phyloP scores from a whole-genome alignment of 2,113 vertebrate genomes.

The Apodemus sylvaticus region DNA sequence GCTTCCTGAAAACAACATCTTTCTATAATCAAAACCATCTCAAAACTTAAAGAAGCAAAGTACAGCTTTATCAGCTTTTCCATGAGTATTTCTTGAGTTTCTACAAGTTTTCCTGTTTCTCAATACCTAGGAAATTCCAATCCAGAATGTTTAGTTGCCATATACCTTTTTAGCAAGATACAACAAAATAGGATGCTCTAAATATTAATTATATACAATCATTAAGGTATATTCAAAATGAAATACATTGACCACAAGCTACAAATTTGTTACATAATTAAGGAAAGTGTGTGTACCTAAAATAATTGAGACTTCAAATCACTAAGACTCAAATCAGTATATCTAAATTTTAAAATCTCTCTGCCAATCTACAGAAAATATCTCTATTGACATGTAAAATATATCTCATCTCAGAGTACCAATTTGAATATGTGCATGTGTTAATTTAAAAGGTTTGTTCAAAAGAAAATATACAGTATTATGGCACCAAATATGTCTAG shows the following conservation, averaged over 20 bases:
- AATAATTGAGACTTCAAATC: not conserved
- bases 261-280: not conserved
- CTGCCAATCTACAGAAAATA: not conserved
- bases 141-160: not conserved
- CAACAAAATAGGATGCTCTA: not conserved
- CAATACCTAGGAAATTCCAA: not conserved
- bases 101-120: not conserved
- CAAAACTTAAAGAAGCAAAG: not conserved
- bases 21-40: not conserved
- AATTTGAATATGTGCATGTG: not conserved
- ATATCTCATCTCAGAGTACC: not conserved
- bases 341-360: not conserved
- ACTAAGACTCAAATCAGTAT: not conserved
- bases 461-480: not conserved
- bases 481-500: not conserved
- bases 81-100: conserved; percentile 4
- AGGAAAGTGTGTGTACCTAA: not conserved
- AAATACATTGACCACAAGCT: not conserved
- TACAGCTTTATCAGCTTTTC: not conserved
- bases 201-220: not conserved
- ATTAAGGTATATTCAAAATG: conserved; percentile 9
- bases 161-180: not conserved
- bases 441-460: not conserved
- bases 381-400: not conserved
- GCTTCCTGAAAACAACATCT: not conserved